Evolutionary conservation across 2,888 invertebrate species (phyloP), one percentile per base, ranked within the genome.

Genomic region (Caenorhabditis sp.): DNA sequence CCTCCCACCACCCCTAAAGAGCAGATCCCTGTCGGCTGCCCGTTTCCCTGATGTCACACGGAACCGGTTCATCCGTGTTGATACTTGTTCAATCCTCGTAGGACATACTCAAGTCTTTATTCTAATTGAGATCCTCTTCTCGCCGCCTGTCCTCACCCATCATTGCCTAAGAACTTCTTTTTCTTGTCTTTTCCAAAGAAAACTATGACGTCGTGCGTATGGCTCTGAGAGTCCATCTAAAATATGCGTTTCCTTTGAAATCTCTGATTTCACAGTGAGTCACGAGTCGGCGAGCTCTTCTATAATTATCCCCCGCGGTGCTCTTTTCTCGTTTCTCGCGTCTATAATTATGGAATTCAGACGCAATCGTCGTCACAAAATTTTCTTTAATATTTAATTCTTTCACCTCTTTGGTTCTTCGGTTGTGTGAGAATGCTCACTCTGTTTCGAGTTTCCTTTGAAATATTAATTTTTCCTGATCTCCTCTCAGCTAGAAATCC

Each of bases 181-280:
- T 13, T 53, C 51, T 15, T 11, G 18, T 5, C 4, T 47, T 18
- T 47, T 47, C 11, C n/a, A n/a, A 1, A 3, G 40, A 13, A 40
- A 40, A 11, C 40, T 32, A 56, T 56, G 56, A 56, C 28, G 56
- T 56, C 32, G 56, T n/a, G 11, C 13, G 2, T 13, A 40, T 15
- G 32, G 55, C 55, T 55, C 55, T 9, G 18, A 18, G 18, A 18
- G 13, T 32, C 56, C 28, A 32, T 32, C 28, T 18, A 20, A 56
- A 56, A 32, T 56, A 56, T 20, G 56, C 56, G 56, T 35, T 56
- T 56, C 56, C 56, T 56, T n/a, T 5, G 56, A 56, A 56, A 56
- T 56, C 56, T 56, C 56, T 56, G 18, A 56, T 56, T 56, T 56
- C 56, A 56, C 32, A 28, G 8, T 56, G 56, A 56, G 56, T 56